Evolutionary conservation across 2,888 invertebrate species (phyloP), one percentile per base, ranked within the genome.

Genomic region (Tineola bisselliella): DNA sequence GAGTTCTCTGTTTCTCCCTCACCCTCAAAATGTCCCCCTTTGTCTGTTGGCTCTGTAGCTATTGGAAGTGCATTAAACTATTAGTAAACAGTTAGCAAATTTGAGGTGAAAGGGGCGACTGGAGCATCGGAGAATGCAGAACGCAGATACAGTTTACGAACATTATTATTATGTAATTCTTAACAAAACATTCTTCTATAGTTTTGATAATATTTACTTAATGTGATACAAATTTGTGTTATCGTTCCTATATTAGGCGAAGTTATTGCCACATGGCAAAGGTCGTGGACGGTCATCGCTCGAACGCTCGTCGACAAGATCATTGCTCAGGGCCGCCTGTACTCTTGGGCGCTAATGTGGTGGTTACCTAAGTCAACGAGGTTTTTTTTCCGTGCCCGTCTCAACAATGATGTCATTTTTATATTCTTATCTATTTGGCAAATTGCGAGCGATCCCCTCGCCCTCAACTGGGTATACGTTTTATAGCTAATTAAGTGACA

Each of bases 31-130:
- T 15, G 61, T 62, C 62, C 63, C 64, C 64, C 63, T 60, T 64
- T n/a, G n/a, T n/a, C n/a, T n/a, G n/a, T n/a, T n/a, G n/a, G n/a
- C 63, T 64, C 59, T 68, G 67, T 71, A 70, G 69, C 68, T 70
- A 75, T 76, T 73, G 75, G 72, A 72, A 78, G 77, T 80, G 75
- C 78, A 81, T 81, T 81, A 79, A 76, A 75, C 75, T 77, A 81
- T 82, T 82, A 79, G 79, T 74, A 76, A 79, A 76, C 74, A 77
- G 71, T 76, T 77, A 76, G 73, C 72, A 66, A 67, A 70, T 70
- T 66, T 59, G 43, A 44, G 17, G 58, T 33, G 58, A 58, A 17
- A 58, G 58, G 56, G 58, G 33, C 33, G 56, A 12, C 56, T 12
- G 30, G 12, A 6, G 25, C 25, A 25, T 4, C 25, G 25, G 25